Evolutionary conservation across 2,888 invertebrate genomes (phyloP).

Genomic region (Ferrisia virgata): DNA sequence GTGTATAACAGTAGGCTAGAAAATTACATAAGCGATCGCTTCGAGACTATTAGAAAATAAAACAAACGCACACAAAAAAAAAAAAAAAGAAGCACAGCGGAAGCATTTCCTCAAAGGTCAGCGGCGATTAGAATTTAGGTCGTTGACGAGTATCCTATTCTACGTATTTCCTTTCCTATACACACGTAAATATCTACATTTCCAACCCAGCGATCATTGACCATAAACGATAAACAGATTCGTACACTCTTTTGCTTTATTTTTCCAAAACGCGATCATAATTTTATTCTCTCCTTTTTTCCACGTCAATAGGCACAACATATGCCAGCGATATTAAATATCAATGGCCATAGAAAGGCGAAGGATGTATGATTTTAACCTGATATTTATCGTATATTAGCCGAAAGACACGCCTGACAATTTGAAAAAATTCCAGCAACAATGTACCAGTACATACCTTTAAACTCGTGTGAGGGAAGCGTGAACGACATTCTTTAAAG

Average conservation of each 20-base stretch:
- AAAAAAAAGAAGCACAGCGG: not conserved
- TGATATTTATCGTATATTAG: not conserved
- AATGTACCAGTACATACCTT: not conserved
- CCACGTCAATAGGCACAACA: too few species aligned
- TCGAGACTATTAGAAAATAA: not conserved
- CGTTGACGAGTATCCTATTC: not conserved
- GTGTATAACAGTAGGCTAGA: not conserved
- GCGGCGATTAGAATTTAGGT: not conserved
- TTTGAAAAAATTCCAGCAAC: not conserved
- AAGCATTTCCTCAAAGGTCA: not conserved
- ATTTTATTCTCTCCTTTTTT: too few species aligned
- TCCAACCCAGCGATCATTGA: not conserved
- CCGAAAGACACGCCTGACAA: not conserved
- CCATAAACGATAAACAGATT: not conserved
- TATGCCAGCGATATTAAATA: too few species aligned
- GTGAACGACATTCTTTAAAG: not conserved
- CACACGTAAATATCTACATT: too few species aligned
- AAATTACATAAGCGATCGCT: not conserved
- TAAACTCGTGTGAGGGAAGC: not conserved
- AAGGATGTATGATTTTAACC: not conserved
- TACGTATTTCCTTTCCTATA: not conserved
- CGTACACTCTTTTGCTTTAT: not conserved
- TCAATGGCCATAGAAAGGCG: too few species aligned
- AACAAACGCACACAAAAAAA: not conserved
- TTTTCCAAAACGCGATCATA: not conserved